These are phyloP conservation scores for Atrichornis clamosus DNA, from an alignment of 2,113 vertebrate genomes.

Conservation along the genomic window DNA sequence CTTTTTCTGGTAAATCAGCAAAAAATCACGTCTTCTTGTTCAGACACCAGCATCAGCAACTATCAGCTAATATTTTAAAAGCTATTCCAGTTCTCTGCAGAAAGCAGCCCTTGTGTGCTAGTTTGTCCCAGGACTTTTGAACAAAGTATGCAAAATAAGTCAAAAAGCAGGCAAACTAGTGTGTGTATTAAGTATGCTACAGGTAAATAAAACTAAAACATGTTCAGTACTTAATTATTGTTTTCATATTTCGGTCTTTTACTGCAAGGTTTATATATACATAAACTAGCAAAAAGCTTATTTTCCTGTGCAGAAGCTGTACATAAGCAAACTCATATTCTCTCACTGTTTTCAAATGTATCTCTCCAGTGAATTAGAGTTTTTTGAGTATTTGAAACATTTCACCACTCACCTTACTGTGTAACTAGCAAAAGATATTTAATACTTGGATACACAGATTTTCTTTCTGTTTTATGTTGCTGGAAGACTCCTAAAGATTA, in stretches of 20 bases:
- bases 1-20: not conserved
- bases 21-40: not conserved
- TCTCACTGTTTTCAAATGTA: not conserved
- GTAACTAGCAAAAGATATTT: not conserved
- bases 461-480: not conserved
- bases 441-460: not conserved
- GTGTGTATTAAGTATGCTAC: not conserved
- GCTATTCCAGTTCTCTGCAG: not conserved
- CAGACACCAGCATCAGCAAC: not conserved
- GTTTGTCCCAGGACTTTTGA: not conserved
- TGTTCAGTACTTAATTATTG: not conserved
- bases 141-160: not conserved
- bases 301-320: not conserved
- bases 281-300: not conserved
- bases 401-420: not conserved
- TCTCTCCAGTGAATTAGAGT: not conserved
- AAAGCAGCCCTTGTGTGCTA: not conserved
- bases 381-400: not conserved
- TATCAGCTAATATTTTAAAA: not conserved
- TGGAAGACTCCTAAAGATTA: not conserved
- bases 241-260: not conserved
- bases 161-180: not conserved
- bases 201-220: not conserved
- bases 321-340: conserved; percentile 10
- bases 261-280: not conserved